Evolutionary conservation across 2,113 vertebrate genomes (phyloP).

Genomic region (Anoura caudifer): DNA sequence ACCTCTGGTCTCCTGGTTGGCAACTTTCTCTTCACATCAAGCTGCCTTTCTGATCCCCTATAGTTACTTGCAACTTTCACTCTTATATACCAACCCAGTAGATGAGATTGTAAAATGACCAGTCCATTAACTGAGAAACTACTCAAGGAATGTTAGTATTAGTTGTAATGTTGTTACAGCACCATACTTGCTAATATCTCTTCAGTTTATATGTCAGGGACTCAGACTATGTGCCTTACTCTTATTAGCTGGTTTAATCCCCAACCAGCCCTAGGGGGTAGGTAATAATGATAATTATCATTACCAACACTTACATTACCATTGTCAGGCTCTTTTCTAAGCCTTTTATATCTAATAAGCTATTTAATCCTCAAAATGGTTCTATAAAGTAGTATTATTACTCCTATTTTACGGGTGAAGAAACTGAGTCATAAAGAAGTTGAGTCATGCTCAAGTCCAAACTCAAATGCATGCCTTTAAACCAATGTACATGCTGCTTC

Average conservation of each 20-base stretch:
- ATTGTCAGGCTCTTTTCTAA: not conserved
- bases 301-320: not conserved
- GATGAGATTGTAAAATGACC: not conserved
- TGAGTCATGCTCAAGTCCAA: not conserved
- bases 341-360: not conserved
- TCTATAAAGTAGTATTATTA: not conserved
- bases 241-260: not conserved
- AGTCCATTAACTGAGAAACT: not conserved
- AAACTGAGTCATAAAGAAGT: not conserved
- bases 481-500: not conserved
- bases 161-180: not conserved
- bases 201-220: not conserved
- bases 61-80: not conserved
- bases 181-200: not conserved
- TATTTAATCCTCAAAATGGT: not conserved
- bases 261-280: not conserved
- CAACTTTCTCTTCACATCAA: not conserved
- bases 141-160: not conserved
- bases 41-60: not conserved
- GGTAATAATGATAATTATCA: not conserved
- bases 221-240: not conserved
- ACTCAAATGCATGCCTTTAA: not conserved
- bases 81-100: not conserved
- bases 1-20: not conserved
- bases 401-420: not conserved